Evolutionary conservation across 2,888 invertebrate species (phyloP).

Genomic region (Tyria jacobaeae): DNA sequence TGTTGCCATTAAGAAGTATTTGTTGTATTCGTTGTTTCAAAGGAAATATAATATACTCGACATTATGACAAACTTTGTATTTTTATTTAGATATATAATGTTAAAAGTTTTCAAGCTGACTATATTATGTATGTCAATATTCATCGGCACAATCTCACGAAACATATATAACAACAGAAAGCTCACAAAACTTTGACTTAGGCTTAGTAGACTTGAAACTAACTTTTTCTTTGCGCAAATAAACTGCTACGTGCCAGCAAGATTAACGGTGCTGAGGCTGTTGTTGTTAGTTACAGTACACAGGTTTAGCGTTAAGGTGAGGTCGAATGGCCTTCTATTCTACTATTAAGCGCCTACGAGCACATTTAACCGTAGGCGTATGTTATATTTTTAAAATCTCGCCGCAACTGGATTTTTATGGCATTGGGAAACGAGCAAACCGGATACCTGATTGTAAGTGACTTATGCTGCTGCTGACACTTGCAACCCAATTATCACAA

Average conservation of each 20-base stretch:
- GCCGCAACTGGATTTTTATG: too few relatives aligned
- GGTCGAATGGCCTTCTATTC: not conserved
- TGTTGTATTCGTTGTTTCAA: slow-evolving; percentile 15
- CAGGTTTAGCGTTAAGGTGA: not conserved
- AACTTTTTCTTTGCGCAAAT: not conserved
- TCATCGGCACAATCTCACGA: too few relatives aligned
- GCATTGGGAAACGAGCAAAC: too few relatives aligned
- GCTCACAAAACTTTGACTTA: too few relatives aligned
- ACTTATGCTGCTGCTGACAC: too few relatives aligned
- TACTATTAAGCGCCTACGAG: not conserved
- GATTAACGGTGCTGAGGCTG: not conserved
- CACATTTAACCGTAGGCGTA: not conserved
- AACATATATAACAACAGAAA: too few relatives aligned
- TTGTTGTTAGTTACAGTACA: not conserved
- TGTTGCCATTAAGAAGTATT: slow-evolving; percentile 4
- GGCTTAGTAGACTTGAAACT: not conserved
- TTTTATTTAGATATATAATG: slow-evolving; percentile 18
- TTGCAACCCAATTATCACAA: too few relatives aligned
- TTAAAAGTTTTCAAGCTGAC: too few relatives aligned
- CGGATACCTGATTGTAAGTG: too few relatives aligned
- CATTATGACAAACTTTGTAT: slow-evolving; percentile 49
- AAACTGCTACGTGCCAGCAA: not conserved
- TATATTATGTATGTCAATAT: too few relatives aligned
- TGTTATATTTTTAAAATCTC: too few relatives aligned
- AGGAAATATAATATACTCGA: slow-evolving; percentile 67